A percentile compares a stretch with the other conserved stretches of the same genome.
Evolutionary conservation across 2,888 invertebrate species (phyloP).

Genomic region (Augochlorella aurata): DNA sequence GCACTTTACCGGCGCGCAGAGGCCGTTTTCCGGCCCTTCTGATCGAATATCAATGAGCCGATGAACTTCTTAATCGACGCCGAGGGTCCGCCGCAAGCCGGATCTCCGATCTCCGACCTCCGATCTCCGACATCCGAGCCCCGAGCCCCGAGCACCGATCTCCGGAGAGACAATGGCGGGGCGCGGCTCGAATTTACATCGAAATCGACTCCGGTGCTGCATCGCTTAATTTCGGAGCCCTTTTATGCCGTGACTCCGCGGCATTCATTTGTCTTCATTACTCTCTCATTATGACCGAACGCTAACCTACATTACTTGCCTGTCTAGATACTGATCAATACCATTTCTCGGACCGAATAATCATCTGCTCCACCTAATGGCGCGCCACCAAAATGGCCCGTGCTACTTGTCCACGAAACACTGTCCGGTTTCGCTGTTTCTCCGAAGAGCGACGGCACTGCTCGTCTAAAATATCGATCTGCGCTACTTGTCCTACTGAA

Average conservation of each 20-base stretch:
- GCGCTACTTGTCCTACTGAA: background rate
- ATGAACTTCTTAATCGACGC: conserved; percentile 34
- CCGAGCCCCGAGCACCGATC: background rate
- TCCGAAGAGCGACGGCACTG: background rate
- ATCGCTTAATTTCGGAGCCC: conserved; percentile 35
- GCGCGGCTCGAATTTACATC: conserved; percentile 37
- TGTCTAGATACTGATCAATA: background rate
- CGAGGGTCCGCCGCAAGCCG: background rate
- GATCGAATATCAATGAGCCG: conserved; percentile 17
- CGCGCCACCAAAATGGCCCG: background rate
- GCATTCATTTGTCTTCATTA: conserved; percentile 53
- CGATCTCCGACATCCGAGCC: background rate
- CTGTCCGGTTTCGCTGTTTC: background rate
- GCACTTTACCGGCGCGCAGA: background rate
- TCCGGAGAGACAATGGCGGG: conserved; percentile 28
- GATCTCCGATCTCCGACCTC: background rate
- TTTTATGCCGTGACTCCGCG: conserved; percentile 2
- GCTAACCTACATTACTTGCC: conserved; percentile 2
- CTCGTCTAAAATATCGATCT: background rate
- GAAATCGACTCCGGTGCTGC: conserved; percentile 41
- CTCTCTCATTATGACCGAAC: conserved; percentile 41
- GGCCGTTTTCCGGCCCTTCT: background rate
- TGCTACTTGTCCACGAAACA: background rate
- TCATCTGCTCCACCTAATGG: background rate
- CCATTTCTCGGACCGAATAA: background rate